Base-by-base conservation (phyloP, 2,797 vertebrate species). In the Morus bassanus region DNA sequence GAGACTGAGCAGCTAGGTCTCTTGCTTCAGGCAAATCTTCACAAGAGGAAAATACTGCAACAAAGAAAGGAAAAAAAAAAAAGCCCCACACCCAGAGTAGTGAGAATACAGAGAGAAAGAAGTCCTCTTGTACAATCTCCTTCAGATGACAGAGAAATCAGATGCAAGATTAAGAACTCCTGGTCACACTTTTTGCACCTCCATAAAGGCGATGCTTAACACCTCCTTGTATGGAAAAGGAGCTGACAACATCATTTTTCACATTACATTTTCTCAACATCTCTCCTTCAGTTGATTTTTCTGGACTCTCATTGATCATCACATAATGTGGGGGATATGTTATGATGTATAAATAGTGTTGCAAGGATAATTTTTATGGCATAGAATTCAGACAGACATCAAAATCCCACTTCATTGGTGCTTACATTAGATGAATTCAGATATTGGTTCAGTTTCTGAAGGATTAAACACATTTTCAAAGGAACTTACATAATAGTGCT, bases 1-100 rank as follows among this genome's bases (percentile, higher is more conserved):
- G 89, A 94, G 91, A 67, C 0, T 18, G 22, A 86, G 88, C 85
- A 70, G 83, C 22, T 16, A 2, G n/a, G 37, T 39, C 78, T 81
- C 57, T 64, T 64, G 93, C 91, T 81, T 13, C 82, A 95, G 93
- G 91, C 91, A 72, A 68, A 63, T 57, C 94, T 87, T 85, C 81
- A 11, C 72, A 8, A 68, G 41, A 86, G 41, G 61, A 21, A 77
- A 73, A 13, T 6, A 23, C 65, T 23, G 65, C 79, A 51, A 56
- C 54, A 67, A 41, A 78, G 64, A 27, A 33, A 37, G 57, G 53
- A 13, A 9, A 59, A 64, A 41, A 81, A n/a, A 64, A 37, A 81
- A n/a, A 59, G 60, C 72, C 68, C 43, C 82, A 45, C 45, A 27
- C 3, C 6, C 73, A 14, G 48, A 54, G 91, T 2, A 91, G n/a